Base-by-base conservation (phyloP, 2,888 invertebrate genomes). In the Aleiodes leptofemur region DNA sequence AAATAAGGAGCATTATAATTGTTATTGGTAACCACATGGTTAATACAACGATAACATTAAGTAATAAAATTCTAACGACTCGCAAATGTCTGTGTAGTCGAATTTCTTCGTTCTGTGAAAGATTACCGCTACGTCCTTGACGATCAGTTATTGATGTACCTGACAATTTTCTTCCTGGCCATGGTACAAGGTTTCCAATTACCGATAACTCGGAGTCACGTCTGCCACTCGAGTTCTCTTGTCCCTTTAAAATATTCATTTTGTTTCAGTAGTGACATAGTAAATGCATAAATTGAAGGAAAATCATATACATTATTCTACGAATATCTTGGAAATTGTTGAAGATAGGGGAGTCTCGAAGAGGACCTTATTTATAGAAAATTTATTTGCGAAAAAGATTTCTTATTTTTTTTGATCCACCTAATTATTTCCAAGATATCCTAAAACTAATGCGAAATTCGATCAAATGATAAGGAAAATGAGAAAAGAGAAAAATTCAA, bases 11-110 rank as follows among this genome's bases (percentile, higher is more conserved):
- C 90, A 92, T 91, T 14, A 91, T 85, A 1, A 91, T 83, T 0
- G 91, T 91, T 76, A 92, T 92, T 0, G 92, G 92, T 55, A 92
- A 82, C 92, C 92, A 92, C 92, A 92, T 92, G 11, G 91, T 83
- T n/a, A 92, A 86, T 1, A 92, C 92, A 3, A 91, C 90, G 3
- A 91, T 83, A 11, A 92, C 91, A 83, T 92, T 92, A 56, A 92
- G 84, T 70, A 91, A 88, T 38, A 92, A 85, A 31, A 92, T 89
- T 53, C 92, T 86, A 0, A 92, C 91, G 23, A 91, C 91, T 66
- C 91, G 88, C 23, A 92, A 86, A 83, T 92, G 92, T 79, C 91
- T 92, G 80, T 90, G 90, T 59, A 92, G 84, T 53, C 92, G 87
- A 43, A 90, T 83, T 81, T 91, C 91, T 82, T 91, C 91, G 82